Evolutionary conservation across 2,888 invertebrate species (phyloP).

Genomic region (Malachius bipustulatus): DNA sequence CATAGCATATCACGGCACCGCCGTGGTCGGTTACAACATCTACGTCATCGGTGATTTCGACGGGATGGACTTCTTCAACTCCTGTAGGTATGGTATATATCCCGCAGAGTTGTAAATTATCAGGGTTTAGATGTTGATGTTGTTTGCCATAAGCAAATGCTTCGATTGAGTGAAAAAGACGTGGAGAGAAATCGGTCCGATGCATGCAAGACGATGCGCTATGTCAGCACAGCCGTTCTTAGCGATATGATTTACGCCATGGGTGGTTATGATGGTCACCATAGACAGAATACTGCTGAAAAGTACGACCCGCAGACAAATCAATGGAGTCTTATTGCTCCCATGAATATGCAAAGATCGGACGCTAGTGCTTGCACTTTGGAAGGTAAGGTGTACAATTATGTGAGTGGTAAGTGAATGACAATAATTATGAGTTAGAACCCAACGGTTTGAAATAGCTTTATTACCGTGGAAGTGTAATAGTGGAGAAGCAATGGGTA

Average conservation of each 20-base stretch:
- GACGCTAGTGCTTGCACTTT: conserved; percentile 85
- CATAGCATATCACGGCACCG: conserved; percentile 88
- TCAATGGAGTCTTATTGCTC: conserved; percentile 78
- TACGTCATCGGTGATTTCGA: conserved; percentile 90
- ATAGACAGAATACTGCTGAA: conserved; percentile 77
- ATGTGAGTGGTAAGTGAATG: no score
- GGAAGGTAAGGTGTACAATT: conserved; percentile 58
- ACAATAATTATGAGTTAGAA: no score
- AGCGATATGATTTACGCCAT: conserved; percentile 73
- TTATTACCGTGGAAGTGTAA: no score
- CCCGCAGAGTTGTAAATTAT: no score
- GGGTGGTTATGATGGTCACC: conserved; percentile 80
- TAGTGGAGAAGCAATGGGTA: no score
- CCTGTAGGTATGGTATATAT: no score
- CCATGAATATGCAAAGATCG: conserved; percentile 81
- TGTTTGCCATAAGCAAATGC: no score
- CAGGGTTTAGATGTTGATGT: no score
- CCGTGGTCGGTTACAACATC: conserved; percentile 71
- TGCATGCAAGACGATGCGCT: conserved; percentile 82
- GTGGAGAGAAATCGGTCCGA: conserved; percentile 83
- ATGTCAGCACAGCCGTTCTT: conserved; percentile 72
- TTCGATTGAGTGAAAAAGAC: conserved; percentile 74
- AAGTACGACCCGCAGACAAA: conserved; percentile 72
- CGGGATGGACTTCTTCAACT: conserved; percentile 72
- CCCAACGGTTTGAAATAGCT: no score